Conservation (phyloP, 1,140 invertebrate species). For the Condylostylus longicornis region DNA sequence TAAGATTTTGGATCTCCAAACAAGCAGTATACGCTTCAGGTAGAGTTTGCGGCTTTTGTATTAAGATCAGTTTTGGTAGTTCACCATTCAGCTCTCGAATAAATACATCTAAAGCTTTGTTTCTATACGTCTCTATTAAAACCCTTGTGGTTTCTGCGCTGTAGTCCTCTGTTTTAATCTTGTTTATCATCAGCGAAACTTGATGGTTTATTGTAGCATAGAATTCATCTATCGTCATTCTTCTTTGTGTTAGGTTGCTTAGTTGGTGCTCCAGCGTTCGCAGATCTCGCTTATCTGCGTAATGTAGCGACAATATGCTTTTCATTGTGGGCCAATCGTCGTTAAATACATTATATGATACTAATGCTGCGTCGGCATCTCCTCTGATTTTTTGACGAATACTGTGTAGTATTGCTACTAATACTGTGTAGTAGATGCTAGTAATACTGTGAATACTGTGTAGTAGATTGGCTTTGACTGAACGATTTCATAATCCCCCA, state of each 20-base stretch:
- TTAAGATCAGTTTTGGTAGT: background rate
- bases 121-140: no score
- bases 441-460: no score
- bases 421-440: no score
- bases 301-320: no score
- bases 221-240: background rate
- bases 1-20: background rate
- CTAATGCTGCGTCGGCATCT: no score
- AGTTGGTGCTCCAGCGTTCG: background rate
- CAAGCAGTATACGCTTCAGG: background rate
- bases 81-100: background rate
- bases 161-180: background rate
- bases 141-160: background rate
- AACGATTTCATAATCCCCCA: slow-evolving; percentile 2
- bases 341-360: no score
- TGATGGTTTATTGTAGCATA: background rate
- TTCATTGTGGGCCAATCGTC: no score
- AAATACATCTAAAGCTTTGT: background rate
- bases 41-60: background rate
- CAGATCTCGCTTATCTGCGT: background rate
- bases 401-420: no score
- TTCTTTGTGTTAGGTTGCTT: background rate
- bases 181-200: background rate
- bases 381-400: no score
- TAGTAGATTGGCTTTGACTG: no score